Conservation (phyloP, 1,140 invertebrate genomes). For the Bombus affinis region DNA sequence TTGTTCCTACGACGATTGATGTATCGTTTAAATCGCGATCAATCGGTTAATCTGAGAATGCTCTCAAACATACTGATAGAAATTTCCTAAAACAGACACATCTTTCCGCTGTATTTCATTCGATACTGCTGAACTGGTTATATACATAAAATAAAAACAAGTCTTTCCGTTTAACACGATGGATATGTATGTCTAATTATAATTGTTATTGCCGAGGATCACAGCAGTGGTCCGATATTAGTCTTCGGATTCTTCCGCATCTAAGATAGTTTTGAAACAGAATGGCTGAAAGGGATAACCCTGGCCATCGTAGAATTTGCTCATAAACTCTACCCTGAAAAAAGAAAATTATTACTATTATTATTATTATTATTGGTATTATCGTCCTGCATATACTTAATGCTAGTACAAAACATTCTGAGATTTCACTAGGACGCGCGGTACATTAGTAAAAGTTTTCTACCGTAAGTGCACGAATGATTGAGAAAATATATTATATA, state of each 20-base stretch:
- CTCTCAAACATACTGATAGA: neutral
- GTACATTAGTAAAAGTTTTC: no score
- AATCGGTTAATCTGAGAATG: neutral
- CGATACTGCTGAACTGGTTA: slow-evolving; percentile 1
- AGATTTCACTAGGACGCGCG: no score
- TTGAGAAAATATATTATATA: no score
- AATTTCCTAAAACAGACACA: neutral
- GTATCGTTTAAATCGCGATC: neutral
- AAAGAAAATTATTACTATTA: slow-evolving; percentile 43
- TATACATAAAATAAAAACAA: slow-evolving; percentile 24
- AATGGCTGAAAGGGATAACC: slow-evolving; percentile 97
- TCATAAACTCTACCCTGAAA: slow-evolving; percentile 98
- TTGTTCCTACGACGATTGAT: neutral
- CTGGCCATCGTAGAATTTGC: slow-evolving; percentile 96
- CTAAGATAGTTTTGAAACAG: slow-evolving; percentile 94
- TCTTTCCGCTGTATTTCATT: neutral
- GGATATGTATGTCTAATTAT: slow-evolving; percentile 25
- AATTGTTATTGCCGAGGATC: slow-evolving; percentile 48
- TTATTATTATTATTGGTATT: no score
- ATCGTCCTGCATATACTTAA: no score
- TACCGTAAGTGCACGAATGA: no score
- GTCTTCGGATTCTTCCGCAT: slow-evolving; percentile 82
- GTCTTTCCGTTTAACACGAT: slow-evolving; percentile 14
- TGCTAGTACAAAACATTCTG: no score
- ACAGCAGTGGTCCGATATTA: slow-evolving; percentile 17